phyloP scores from a whole-genome alignment of 2,113 vertebrate species.

The Sapajus apella region DNA sequence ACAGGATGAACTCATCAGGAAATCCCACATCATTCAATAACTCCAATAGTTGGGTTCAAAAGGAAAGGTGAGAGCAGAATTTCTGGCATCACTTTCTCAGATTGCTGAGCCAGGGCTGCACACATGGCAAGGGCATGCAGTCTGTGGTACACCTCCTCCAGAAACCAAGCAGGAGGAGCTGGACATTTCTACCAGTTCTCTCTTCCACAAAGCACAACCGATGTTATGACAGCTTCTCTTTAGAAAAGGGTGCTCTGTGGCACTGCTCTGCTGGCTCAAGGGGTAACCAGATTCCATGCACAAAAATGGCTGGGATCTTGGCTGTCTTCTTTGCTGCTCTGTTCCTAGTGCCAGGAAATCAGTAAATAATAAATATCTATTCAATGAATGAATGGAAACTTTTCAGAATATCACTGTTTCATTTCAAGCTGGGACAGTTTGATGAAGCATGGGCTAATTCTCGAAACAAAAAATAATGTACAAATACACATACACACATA shows the following conservation, averaged over 20 bases:
- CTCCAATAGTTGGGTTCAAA: not conserved
- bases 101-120: not conserved
- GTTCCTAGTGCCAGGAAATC: not conserved
- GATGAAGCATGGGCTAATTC: not conserved
- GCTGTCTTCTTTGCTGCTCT: not conserved
- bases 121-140: rapidly evolving
- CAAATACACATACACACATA: not conserved
- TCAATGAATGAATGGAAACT: not conserved
- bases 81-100: not conserved
- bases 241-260: not conserved
- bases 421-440: not conserved
- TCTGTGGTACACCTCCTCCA: not conserved
- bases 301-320: too few relatives aligned
- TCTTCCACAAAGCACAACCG: not conserved
- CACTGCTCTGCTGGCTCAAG: not conserved
- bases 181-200: too few relatives aligned
- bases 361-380: not conserved
- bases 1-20: not conserved
- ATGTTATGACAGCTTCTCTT: not conserved
- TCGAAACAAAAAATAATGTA: not conserved
- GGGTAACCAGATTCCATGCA: rapidly evolving
- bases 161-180: not conserved
- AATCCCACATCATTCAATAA: not conserved
- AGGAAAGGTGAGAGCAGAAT: not conserved
- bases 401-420: not conserved